phyloP scores from a whole-genome alignment of 2,888 invertebrate genomes.

The Tetranychus truncatus region DNA sequence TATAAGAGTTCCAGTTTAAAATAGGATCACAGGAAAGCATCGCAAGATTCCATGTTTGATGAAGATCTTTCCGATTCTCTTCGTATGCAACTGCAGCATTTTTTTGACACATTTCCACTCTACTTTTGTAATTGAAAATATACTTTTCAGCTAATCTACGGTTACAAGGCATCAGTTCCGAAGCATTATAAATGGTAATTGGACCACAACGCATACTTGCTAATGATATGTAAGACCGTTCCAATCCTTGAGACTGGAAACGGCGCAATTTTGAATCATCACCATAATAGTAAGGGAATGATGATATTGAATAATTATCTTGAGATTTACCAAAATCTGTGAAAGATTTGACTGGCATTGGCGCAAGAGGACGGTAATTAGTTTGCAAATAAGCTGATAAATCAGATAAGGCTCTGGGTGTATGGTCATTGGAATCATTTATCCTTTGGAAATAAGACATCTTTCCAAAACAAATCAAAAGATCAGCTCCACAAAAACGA shows the following conservation, averaged over 20 bases:
- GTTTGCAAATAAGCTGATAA: slow-evolving; percentile 37
- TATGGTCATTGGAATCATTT: slow-evolving; percentile 37
- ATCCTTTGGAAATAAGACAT: slow-evolving; percentile 36
- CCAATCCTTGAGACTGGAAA: background rate
- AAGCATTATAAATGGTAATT: slow-evolving; percentile 45
- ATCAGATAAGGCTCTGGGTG: slow-evolving; percentile 58
- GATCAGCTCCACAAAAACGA: slow-evolving; percentile 66
- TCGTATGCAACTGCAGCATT: slow-evolving; percentile 58
- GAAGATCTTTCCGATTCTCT: slow-evolving; percentile 55
- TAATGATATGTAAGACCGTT: background rate
- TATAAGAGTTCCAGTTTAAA: slow-evolving; percentile 27
- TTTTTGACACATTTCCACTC: slow-evolving; percentile 51
- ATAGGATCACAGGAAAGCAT: slow-evolving; percentile 42
- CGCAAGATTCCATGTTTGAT: slow-evolving; percentile 51
- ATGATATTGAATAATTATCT: slow-evolving; percentile 1
- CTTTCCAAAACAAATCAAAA: slow-evolving; percentile 65
- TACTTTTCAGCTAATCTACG: slow-evolving; percentile 65
- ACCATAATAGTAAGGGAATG: slow-evolving; percentile 6
- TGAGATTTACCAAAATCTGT: background rate
- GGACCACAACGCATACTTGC: slow-evolving; percentile 38
- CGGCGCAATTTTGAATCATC: background rate
- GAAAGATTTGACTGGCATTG: background rate
- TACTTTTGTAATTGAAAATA: slow-evolving; percentile 39
- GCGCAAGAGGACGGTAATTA: background rate
- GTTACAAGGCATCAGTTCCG: slow-evolving; percentile 55